These are phyloP conservation scores for Belgica antarctica DNA, from an alignment of 2,888 invertebrate species.

Conservation along the genomic window DNA sequence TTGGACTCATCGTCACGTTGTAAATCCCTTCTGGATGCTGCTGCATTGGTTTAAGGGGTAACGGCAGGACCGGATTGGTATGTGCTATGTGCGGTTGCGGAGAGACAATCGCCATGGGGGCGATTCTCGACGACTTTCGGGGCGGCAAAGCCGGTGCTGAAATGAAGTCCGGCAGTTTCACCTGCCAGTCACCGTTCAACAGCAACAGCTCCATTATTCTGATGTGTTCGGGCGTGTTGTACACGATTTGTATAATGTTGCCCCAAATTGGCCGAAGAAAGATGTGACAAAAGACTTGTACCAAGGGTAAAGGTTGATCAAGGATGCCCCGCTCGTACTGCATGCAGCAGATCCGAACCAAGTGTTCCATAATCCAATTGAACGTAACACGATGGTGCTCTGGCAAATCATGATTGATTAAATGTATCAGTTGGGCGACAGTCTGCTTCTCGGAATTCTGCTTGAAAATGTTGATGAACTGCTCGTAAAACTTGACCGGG, in stretches of 20 bases:
- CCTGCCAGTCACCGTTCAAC: slow-evolving; percentile 67
- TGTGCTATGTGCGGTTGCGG: slow-evolving; percentile 29
- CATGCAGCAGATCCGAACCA: slow-evolving; percentile 68
- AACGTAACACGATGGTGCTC: slow-evolving; percentile 64
- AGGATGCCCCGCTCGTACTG: slow-evolving; percentile 64
- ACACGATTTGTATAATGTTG: slow-evolving; percentile 64
- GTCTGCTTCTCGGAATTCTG: slow-evolving; percentile 52
- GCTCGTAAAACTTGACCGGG: slow-evolving; percentile 70
- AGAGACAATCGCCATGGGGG: slow-evolving; percentile 46
- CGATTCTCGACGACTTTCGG: slow-evolving; percentile 58
- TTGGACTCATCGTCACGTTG: slow-evolving; percentile 38
- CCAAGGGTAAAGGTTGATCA: slow-evolving; percentile 65
- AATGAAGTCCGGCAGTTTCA: slow-evolving; percentile 64
- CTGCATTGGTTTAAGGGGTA: slow-evolving; percentile 16
- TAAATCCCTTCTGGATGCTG: slow-evolving; percentile 25
- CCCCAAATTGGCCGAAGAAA: slow-evolving; percentile 50
- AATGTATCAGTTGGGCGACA: slow-evolving; percentile 57
- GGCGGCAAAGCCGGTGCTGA: slow-evolving; percentile 65
- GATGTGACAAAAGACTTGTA: slow-evolving; percentile 71
- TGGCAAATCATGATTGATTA: slow-evolving; percentile 62
- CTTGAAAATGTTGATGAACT: slow-evolving; percentile 46
- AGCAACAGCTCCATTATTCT: slow-evolving; percentile 69
- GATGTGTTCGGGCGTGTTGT: slow-evolving; percentile 71
- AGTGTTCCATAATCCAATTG: slow-evolving; percentile 66
- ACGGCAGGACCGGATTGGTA: not conserved